Evolutionary conservation across 2,888 invertebrate species (phyloP), one percentile per base, ranked within the genome.

Genomic region (Macaria notata): DNA sequence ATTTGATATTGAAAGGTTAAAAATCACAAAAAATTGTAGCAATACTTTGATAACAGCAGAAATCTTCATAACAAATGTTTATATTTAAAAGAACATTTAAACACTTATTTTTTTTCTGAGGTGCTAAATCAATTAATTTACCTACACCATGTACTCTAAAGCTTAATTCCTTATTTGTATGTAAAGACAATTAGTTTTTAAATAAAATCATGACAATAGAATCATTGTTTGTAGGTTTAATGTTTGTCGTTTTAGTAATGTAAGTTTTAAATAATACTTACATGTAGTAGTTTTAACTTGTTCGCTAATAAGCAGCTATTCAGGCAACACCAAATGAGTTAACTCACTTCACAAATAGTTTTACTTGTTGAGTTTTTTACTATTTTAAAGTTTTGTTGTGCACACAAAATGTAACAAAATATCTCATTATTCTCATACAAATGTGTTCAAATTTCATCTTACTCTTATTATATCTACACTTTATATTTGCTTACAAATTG

Each of bases 51-150:
- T 19, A 19, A 19, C 19, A 19, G 19, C 2, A 1, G 19, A 19
- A 19, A 19, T 19, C 19, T 19, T 19, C 19, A 19, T 36, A 36
- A 36, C 1, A 36, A 2, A 6, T 6, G 33, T 36, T 6, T 6
- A 36, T 6, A 36, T 4, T 36, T 36, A 6, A 4, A 33, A 7
- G 4, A 36, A 4, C 33, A 48, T 31, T 41, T 39, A 41, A 48
- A 42, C 36, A 44, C 38, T 49, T 44, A 62, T 75, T 77, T 64
- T 75, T 78, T 81, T 78, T 76, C 69, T 68, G 72, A 73, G 81
- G 80, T 83, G 83, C 83, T 83, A 80, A 19, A 19, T 19, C 2
- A 19, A 19, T 19, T 19, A 19, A 19, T 19, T 19, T 19, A 19
- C 19, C 19, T 19, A 19, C 19, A 19, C 19, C 19, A 75, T 36